Evolutionary conservation across 2,113 vertebrate species (phyloP).

Genomic region (Maccullochella peelii): DNA sequence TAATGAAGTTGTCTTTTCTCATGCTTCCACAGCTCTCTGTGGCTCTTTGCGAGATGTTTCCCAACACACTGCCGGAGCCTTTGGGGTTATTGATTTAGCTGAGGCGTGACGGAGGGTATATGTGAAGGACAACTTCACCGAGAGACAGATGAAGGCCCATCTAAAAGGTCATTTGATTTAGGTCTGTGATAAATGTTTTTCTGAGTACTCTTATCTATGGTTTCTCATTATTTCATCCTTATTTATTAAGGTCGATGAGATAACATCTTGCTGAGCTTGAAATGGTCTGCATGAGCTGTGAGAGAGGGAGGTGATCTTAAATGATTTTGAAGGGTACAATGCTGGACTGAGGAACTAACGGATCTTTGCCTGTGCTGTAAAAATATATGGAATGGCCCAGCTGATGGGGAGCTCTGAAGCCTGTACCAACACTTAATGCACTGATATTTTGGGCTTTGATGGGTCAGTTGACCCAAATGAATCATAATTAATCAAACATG

Average conservation of each 20-base stretch:
- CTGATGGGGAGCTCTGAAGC: not conserved
- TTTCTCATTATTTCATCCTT: constrained; percentile 58
- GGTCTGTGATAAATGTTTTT: constrained; percentile 52
- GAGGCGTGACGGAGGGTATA: constrained; percentile 6
- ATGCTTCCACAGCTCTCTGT: not conserved
- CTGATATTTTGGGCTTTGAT: not conserved
- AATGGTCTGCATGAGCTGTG: constrained; percentile 29
- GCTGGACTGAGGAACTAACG: not conserved
- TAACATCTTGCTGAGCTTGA: constrained; percentile 58
- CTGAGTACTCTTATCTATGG: constrained; percentile 48
- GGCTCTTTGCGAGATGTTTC: not conserved
- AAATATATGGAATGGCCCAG: not conserved
- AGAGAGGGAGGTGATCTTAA: not conserved
- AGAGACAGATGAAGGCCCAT: constrained; percentile 32
- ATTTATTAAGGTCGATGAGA: constrained; percentile 56
- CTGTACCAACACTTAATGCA: not conserved
- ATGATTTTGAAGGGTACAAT: constrained; percentile 31
- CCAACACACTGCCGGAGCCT: not conserved
- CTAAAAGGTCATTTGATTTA: constrained; percentile 63
- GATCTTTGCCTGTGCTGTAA: not conserved
- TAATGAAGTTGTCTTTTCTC: constrained; percentile 2
- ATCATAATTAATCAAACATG: no score
- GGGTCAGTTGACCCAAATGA: not conserved
- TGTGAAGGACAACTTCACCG: constrained; percentile 45
- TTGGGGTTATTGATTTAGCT: constrained; percentile 49